These are phyloP conservation scores for Caracal caracal DNA, from an alignment of 2,113 vertebrate species.

Conservation along the genomic window DNA sequence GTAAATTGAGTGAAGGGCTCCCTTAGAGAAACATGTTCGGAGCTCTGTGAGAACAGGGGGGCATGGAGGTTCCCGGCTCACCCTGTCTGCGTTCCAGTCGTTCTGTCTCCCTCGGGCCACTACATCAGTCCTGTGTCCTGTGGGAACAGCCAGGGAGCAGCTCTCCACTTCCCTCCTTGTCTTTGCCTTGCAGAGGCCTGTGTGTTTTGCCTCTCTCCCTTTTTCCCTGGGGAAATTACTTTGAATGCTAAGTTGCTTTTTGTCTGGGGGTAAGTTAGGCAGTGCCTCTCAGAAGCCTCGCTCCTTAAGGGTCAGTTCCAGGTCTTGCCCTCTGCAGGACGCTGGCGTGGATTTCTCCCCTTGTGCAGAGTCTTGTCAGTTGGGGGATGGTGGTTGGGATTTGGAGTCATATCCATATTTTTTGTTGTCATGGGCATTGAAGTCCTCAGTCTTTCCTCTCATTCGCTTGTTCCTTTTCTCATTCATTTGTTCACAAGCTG, in stretches of 20 bases:
- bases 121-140: background rate
- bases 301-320: background rate
- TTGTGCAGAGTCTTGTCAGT: background rate
- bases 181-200: background rate
- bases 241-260: background rate
- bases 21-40: background rate
- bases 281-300: background rate
- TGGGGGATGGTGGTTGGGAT: background rate
- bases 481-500: background rate
- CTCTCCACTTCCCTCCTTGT: background rate
- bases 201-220: background rate
- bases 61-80: background rate
- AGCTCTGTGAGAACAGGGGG: background rate
- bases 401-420: background rate
- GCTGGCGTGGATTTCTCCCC: background rate
- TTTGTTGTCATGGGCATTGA: background rate
- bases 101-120: background rate
- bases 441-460: slow-evolving; percentile 9
- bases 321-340: background rate
- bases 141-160: background rate
- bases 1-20: background rate
- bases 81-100: background rate
- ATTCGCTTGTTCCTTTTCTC: background rate
- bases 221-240: background rate
- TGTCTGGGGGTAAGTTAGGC: background rate